A percentile compares a stretch with the other conserved stretches of the same genome.
Evolutionary conservation across 1,140 invertebrate genomes (phyloP).

Genomic region (Ectropis grisescens): DNA sequence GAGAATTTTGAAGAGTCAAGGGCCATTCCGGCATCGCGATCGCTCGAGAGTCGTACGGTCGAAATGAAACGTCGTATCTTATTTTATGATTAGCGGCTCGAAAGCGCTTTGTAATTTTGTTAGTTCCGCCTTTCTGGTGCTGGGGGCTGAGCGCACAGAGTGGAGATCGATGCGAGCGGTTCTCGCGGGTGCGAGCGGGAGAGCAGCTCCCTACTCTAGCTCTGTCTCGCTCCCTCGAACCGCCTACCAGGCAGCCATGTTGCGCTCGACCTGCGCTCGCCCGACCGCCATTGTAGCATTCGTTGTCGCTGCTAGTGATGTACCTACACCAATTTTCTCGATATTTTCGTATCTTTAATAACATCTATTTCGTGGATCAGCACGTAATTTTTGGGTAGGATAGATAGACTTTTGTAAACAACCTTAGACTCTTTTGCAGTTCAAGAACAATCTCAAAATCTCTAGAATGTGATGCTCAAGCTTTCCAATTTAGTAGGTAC

Average conservation of each 20-base stretch:
- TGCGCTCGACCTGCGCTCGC: constrained; percentile 66
- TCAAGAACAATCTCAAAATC: too few relatives aligned
- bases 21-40: constrained; percentile 65
- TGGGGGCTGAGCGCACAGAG: constrained; percentile 60
- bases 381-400: too few relatives aligned
- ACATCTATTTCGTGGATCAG: neutral
- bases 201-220: constrained; percentile 23
- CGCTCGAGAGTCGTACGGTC: constrained; percentile 63
- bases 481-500: too few relatives aligned
- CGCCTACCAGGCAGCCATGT: constrained; percentile 68
- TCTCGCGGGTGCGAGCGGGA: constrained; percentile 56
- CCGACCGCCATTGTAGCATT: constrained; percentile 67
- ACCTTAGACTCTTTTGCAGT: too few relatives aligned
- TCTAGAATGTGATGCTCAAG: too few relatives aligned
- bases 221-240: constrained; percentile 52
- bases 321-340: constrained; percentile 32
- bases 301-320: constrained; percentile 57
- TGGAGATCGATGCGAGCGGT: constrained; percentile 64
- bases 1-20: constrained; percentile 67
- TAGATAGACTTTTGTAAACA: too few relatives aligned
- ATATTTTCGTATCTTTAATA: constrained; percentile 4
- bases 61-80: constrained; percentile 71
- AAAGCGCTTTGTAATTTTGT: constrained; percentile 70
- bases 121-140: constrained; percentile 69
- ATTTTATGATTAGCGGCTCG: constrained; percentile 70